Percentiles rank a stretch among this genome's conserved stretches.
phyloP scores from a whole-genome alignment of 2,888 invertebrate species.

The Xanthostigma xanthostigma region DNA sequence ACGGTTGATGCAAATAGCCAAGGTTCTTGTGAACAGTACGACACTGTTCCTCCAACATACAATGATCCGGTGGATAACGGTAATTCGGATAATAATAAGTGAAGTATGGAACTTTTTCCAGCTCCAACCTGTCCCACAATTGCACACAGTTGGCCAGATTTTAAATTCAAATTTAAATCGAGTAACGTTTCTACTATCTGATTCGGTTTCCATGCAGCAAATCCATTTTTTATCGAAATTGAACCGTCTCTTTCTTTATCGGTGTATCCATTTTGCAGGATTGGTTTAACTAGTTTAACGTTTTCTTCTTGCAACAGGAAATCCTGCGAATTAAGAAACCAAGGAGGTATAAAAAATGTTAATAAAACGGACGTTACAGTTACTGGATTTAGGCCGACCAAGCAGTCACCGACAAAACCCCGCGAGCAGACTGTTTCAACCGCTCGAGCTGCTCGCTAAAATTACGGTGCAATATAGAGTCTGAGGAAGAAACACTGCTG shows the following conservation, averaged over 20 bases:
- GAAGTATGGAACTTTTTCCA: slow-evolving; percentile 53
- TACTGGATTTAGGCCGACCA: too few species aligned
- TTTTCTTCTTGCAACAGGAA: slow-evolving; percentile 32
- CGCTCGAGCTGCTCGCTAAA: too few species aligned
- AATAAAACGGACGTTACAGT: too few species aligned
- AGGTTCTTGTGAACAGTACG: slow-evolving; percentile 66
- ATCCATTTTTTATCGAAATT: slow-evolving; percentile 13
- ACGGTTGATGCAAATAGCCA: slow-evolving; percentile 62
- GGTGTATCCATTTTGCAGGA: slow-evolving; percentile 16
- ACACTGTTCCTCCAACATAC: slow-evolving; percentile 42
- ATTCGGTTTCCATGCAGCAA: slow-evolving; percentile 22
- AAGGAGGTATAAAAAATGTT: not conserved
- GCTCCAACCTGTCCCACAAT: slow-evolving; percentile 52
- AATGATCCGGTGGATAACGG: slow-evolving; percentile 43
- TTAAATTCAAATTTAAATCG: slow-evolving; percentile 32
- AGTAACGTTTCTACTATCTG: slow-evolving; percentile 30
- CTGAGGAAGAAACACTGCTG: too few species aligned
- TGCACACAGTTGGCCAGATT: slow-evolving; percentile 34
- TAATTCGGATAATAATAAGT: slow-evolving; percentile 58
- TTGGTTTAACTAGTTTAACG: slow-evolving; percentile 13
- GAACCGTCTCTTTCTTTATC: slow-evolving; percentile 21
- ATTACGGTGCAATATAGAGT: too few species aligned
- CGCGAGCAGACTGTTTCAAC: too few species aligned
- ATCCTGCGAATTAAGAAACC: slow-evolving; percentile 13
- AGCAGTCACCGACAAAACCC: too few species aligned